phyloP scores from a whole-genome alignment of 2,888 invertebrate genomes.

The Drosophila melanosoma region DNA sequence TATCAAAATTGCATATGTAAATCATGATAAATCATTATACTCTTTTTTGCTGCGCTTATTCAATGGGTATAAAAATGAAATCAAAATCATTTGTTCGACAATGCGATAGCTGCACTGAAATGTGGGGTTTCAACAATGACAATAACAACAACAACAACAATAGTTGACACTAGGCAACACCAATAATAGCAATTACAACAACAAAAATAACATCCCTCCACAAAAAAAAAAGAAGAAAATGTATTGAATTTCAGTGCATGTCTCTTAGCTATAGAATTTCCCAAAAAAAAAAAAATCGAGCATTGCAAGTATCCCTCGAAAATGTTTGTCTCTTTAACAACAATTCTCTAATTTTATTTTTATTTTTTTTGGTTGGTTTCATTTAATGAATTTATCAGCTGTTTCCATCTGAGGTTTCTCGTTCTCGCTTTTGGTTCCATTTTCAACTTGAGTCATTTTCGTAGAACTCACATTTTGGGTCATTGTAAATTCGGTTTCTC shows the following conservation, averaged over 20 bases:
- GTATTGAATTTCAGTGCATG: conserved; percentile 69
- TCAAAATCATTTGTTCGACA: conserved; percentile 57
- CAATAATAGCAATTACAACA: conserved; percentile 51
- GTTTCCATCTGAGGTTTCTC: conserved; percentile 56
- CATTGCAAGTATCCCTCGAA: conserved; percentile 21
- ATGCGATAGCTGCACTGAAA: conserved; percentile 32
- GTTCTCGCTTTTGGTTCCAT: conserved; percentile 36
- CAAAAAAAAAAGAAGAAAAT: conserved; percentile 19
- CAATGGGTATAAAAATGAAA: conserved; percentile 24
- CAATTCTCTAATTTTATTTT: conserved; percentile 14
- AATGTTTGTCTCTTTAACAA: not conserved
- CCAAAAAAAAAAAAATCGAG: not conserved
- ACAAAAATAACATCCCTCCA: conserved; percentile 56
- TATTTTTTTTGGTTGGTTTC: conserved; percentile 22
- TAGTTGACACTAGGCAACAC: conserved; percentile 69
- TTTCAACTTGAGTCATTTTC: conserved; percentile 47
- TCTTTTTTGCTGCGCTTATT: not conserved
- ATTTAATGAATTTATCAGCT: conserved; percentile 79
- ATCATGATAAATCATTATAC: not conserved
- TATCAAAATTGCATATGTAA: not conserved
- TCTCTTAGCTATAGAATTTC: conserved; percentile 31
- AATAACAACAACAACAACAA: conserved; percentile 37
- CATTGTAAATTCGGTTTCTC: conserved; percentile 58
- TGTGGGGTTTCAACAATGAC: conserved; percentile 4
- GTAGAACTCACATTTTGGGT: conserved; percentile 45